Base-by-base conservation (phyloP, 2,797 vertebrate genomes). In the Sarcoramphus papa region DNA sequence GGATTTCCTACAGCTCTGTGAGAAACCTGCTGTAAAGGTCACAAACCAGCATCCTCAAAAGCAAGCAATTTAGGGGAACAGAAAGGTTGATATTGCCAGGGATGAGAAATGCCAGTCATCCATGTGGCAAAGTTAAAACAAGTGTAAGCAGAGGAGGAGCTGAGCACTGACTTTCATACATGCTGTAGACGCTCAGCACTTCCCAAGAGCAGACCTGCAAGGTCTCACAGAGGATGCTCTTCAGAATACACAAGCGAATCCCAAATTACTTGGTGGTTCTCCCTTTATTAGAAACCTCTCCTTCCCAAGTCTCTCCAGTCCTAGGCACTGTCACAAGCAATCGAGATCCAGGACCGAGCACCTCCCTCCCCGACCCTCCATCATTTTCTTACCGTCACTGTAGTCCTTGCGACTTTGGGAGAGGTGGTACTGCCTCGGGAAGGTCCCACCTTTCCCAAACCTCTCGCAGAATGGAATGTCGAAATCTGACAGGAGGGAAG, bases 381-480 rank as follows among this genome's bases (percentile, higher is more conserved):
- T 7, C 16, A 1, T 8, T 24, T 75, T 41, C 99, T 99, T 98
- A 99, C 99, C 99, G 0, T 99, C 99, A 9, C 98, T 98, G 76
- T 99, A 99, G 96, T 99, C 99, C 97, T 99, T 99, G 96, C 98
- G 99, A 70, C 98, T 98, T 72, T 98, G 99, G 90, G 99, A 98
- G 95, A 99, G 97, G 91, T 99, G 99, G 95, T 99, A 99, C 96
- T 99, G 99, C 45, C 99, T 98, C 1, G 99, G 99, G 94, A 99
- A 99, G 51, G 99, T 99, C 76, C 99, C 99, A 47, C 99, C 99
- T 98, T 99, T 99, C 91, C 98, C 98, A 56, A 99, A 98, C 82
- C 99, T 95, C 84, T 98, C 97, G 1, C 97, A 98, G 86, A 98
- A 95, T 0, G 98, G 97, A 76, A 97, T 91, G 59, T 98, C 97